phyloP scores from a whole-genome alignment of 2,888 invertebrate genomes.

The Cataglyphis rosenhaueri region DNA sequence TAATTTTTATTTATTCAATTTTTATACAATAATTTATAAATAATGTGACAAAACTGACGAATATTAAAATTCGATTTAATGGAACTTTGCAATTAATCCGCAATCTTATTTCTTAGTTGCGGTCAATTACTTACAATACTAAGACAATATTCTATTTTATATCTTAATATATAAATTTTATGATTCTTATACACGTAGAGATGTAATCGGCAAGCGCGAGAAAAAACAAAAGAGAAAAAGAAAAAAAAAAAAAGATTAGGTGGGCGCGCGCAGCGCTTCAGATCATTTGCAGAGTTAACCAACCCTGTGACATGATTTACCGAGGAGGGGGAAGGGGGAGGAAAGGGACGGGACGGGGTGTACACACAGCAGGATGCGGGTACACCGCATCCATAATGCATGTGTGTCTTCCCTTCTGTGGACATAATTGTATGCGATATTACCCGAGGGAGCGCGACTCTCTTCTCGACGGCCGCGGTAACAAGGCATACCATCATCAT shows the following conservation, averaged over 20 bases:
- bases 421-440: constrained; percentile 85
- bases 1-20: no score
- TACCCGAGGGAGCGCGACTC: constrained; percentile 82
- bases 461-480: constrained; percentile 79
- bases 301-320: constrained; percentile 84
- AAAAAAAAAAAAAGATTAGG: constrained; percentile 48
- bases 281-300: constrained; percentile 84
- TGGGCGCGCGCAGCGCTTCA: constrained; percentile 60
- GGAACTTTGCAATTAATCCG: background rate
- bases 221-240: background rate
- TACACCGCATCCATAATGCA: constrained; percentile 81
- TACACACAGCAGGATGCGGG: constrained; percentile 54
- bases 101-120: background rate
- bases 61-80: background rate
- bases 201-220: background rate
- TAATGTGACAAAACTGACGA: background rate
- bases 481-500: constrained; percentile 83
- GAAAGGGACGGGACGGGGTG: constrained; percentile 7
- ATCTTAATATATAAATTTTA: background rate
- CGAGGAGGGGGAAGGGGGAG: constrained; percentile 34
- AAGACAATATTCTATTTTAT: background rate
- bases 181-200: background rate
- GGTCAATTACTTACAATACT: background rate
- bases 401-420: constrained; percentile 78
- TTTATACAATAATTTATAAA: no score